phyloP scores from a whole-genome alignment of 2,113 vertebrate genomes.

The Chloroceryle aenea region DNA sequence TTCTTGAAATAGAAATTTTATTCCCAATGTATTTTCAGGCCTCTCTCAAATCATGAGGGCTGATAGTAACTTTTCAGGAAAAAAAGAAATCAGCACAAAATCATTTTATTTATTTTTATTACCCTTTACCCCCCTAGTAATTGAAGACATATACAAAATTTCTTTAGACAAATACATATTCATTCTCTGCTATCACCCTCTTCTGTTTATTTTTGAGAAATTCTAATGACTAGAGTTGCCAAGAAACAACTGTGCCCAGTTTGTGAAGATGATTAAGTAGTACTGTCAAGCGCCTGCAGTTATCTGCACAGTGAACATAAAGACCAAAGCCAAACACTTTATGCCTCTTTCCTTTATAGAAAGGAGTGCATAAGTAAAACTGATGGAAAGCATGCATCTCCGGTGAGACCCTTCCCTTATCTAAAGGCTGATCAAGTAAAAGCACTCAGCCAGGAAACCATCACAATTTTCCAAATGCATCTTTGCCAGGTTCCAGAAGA shows the following conservation, averaged over 20 bases:
- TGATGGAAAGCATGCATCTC: constrained; percentile 21
- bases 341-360: not conserved
- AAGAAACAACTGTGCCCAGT: not conserved
- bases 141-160: not conserved
- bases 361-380: not conserved
- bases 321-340: not conserved
- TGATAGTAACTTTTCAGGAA: not conserved
- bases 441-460: not conserved
- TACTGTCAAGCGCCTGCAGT: not conserved
- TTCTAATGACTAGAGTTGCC: not conserved
- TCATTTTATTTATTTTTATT: not conserved
- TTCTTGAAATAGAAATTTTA: not conserved
- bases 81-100: not conserved
- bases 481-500: not conserved
- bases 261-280: not conserved
- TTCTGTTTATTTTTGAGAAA: not conserved
- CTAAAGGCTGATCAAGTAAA: constrained; percentile 21
- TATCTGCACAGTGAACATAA: not conserved
- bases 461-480: not conserved
- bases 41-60: not conserved
- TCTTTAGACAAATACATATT: not conserved
- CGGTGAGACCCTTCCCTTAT: not conserved
- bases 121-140: not conserved
- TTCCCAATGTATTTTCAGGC: not conserved
- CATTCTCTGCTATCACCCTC: not conserved